Conservation (phyloP, 2,888 invertebrate species). For the Diaperis boleti region DNA sequence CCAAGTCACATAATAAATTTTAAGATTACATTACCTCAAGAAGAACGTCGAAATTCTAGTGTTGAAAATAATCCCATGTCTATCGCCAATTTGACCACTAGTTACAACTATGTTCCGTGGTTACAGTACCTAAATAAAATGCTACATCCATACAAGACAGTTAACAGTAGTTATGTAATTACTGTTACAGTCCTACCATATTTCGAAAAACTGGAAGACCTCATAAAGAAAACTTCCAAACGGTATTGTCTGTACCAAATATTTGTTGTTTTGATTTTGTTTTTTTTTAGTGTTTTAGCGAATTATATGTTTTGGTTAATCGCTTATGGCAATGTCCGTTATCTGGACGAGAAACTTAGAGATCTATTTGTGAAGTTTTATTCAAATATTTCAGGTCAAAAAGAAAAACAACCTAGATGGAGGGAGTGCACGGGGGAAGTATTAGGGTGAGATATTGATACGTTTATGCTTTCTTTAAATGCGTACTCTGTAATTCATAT, state of each 20-base stretch:
- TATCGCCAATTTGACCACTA: conserved; percentile 64
- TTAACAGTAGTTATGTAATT: conserved; percentile 2
- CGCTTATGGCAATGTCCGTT: conserved; percentile 29
- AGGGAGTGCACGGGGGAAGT: conserved; percentile 35
- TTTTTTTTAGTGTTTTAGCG: conserved; percentile 62
- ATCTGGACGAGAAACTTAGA: conserved; percentile 33
- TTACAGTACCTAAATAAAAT: conserved; percentile 66
- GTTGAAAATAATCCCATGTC: conserved; percentile 67
- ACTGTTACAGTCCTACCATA: conserved; percentile 21
- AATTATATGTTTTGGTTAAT: conserved; percentile 67
- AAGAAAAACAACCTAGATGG: conserved; percentile 21
- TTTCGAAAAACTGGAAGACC: conserved; percentile 8
- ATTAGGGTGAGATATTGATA: conserved; percentile 17
- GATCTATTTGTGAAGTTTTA: conserved; percentile 30
- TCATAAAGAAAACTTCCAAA: conserved; percentile 25
- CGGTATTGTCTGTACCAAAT: conserved; percentile 9
- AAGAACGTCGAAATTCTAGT: conserved; percentile 14
- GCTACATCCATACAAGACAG: conserved; percentile 48
- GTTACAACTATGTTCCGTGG: conserved; percentile 65
- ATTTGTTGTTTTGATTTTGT: not conserved
- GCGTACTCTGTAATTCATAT: too few species aligned
- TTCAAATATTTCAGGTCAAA: conserved; percentile 30
- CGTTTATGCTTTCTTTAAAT: too few species aligned
- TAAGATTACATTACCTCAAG: conserved; percentile 28
- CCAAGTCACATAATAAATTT: not conserved